Base-by-base conservation (phyloP, 2,888 invertebrate species). In the Dione juno region DNA sequence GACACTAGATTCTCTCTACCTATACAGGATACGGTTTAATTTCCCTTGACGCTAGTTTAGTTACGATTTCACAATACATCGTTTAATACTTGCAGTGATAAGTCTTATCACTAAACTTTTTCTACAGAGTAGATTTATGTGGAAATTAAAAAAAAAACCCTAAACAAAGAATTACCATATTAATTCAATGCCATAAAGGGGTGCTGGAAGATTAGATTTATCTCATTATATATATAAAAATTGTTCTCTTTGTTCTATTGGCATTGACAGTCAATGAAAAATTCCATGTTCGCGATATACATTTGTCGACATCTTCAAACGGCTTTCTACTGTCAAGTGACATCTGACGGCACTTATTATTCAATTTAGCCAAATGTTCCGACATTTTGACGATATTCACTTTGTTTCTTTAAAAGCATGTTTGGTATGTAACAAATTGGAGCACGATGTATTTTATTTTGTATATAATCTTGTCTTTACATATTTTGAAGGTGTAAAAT, bases 321-420 rank as follows among this genome's bases (percentile, higher is more conserved):
- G 43, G 52, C 43, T 48, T 11, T 19, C 37, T 21, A 40, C 54
- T 64, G 67, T 35, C 67, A 67, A 35, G 19, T 67, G 70, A 72
- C 72, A 70, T 52, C 50, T 64, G 70, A 67, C 63, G 66, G 66
- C 61, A 14, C 14, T 57, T 54, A 63, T 69, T 58, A 67, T 70
- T 72, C 43, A 53, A 70, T 70, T 71, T 69, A 58, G 64, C 40
- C 35, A 21, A 57, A 69, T 57, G 66, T 65, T 45, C 16, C 13
- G 52, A 50, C 16, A 14, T 69, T 54, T 43, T 59, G 43, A 10
- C 11, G 58, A 57, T 54, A 43, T 61, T 9, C 54, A 28, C 54
- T 63, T 50, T 67, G 64, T 66, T 48, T 48, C 19, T 19, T 28
- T n/a, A 37, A 28, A 19, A 43, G 1, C 9, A 10, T 45, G 43